Evolutionary conservation across 1,140 invertebrate species (phyloP), one percentile per base, ranked within the genome.

Genomic region (Atta cephalotes): DNA sequence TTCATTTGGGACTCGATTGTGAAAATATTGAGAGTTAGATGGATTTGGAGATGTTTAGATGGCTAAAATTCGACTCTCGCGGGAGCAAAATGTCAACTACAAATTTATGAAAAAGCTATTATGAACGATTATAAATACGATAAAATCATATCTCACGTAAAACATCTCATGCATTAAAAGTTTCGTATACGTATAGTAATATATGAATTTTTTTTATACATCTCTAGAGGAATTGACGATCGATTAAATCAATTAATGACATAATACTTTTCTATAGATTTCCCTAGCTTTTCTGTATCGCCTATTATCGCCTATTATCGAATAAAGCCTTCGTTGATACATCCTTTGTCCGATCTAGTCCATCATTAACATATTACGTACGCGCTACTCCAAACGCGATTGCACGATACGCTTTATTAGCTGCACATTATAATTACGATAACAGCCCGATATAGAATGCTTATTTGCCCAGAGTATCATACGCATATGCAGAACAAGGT

Each of bases 361-460:
- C 56, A 76, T 84, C 70, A 84, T 84, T 84, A 84, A 84, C 70
- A 76, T 84, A 76, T 84, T 84, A 84, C 16, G 56, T 62, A 62
- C 56, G 56, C 70, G 80, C 80, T 82, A 84, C 80, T 84, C 70
- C 56, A 51, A 63, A 51, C 56, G 60, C 70, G 80, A 84, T 84
- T 76, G 70, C 28, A 49, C 80, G 80, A 84, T 62, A 62, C 39
- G 80, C 80, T 84, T 84, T 84, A 84, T 84, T 84, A 84, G 70
- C 56, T 76, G 70, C 70, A 76, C 58, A 63, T 84, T 84, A 84
- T 84, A 84, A 84, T 84, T 84, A 84, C 70, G 70, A 84, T 84
- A 84, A 84, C 70, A 84, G 58, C 56, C 18, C 56, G 70, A 76
- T 84, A 63, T 76, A 84, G 63, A 76, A 76, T 39, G 80, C 70